A percentile compares a stretch with the other conserved stretches of the same genome.
These are phyloP conservation scores for Phengaris alcon DNA, from an alignment of 2,888 invertebrate species.

Conservation along the genomic window DNA sequence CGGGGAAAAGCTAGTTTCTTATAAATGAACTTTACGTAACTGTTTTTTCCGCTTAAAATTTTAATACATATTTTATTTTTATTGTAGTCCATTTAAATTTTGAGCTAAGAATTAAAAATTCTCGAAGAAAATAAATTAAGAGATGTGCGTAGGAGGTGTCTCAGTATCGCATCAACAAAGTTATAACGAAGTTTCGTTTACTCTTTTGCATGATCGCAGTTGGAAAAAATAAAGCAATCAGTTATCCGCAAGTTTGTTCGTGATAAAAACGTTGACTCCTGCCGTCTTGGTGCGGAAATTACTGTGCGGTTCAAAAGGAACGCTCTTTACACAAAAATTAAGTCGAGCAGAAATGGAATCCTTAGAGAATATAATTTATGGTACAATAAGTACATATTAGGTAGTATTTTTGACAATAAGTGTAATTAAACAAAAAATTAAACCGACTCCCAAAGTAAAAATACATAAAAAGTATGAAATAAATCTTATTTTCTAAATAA, in stretches of 20 bases:
- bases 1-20: too few species aligned
- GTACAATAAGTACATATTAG: too few species aligned
- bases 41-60: too few species aligned
- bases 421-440: too few species aligned
- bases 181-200: constrained; percentile 47
- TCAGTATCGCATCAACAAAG: constrained; percentile 35
- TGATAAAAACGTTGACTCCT: constrained; percentile 55
- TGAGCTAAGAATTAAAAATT: background rate
- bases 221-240: constrained; percentile 57
- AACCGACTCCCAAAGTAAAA: too few species aligned
- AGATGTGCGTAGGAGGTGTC: constrained; percentile 22
- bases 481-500: too few species aligned
- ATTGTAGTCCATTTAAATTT: background rate
- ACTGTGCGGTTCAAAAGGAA: constrained; percentile 29
- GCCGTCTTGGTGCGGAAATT: constrained; percentile 48
- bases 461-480: too few species aligned
- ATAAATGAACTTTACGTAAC: too few species aligned
- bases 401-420: too few species aligned
- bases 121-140: background rate
- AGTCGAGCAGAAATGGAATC: constrained; percentile 19
- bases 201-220: constrained; percentile 44
- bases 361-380: background rate
- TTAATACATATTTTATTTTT: too few species aligned
- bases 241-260: constrained; percentile 58
- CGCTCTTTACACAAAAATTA: background rate